Evolutionary conservation across 2,797 vertebrate species (phyloP).

Genomic region (Ctenochaetus hawaiiensis): DNA sequence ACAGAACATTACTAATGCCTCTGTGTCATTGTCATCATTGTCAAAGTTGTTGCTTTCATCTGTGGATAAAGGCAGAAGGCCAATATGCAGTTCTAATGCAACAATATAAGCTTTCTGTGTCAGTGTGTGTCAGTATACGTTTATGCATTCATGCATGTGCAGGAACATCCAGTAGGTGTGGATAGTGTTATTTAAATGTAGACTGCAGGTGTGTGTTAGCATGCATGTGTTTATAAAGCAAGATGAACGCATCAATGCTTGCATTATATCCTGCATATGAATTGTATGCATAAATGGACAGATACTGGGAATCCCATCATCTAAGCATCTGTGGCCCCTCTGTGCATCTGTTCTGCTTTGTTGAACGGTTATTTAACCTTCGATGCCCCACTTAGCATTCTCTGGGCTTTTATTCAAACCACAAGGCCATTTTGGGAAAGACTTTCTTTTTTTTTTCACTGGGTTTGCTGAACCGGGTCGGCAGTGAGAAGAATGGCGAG

Average conservation of each 20-base stretch:
- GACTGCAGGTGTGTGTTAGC: conserved; percentile 12
- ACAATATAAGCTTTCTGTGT: background rate
- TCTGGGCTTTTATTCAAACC: conserved; percentile 30
- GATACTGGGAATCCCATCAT: conserved; percentile 20
- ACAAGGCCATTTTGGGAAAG: conserved; percentile 17
- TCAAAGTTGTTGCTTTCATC: background rate
- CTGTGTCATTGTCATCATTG: conserved; percentile 33
- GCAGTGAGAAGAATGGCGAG: conserved; percentile 15
- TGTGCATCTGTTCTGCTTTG: conserved; percentile 12
- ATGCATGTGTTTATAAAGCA: background rate
- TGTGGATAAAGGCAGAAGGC: conserved; percentile 1
- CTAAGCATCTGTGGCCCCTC: conserved; percentile 22
- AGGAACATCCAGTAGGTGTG: background rate
- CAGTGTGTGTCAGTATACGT: conserved; percentile 4
- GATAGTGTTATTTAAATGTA: background rate
- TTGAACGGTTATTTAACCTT: conserved; percentile 38
- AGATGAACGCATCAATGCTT: conserved; percentile 9
- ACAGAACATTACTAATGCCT: conserved; percentile 13
- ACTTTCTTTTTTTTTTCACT: background rate
- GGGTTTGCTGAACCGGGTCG: background rate
- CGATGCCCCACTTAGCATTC: conserved; percentile 21
- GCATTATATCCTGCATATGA: conserved; percentile 10
- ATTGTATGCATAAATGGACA: conserved; percentile 10
- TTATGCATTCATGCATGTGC: conserved; percentile 11
- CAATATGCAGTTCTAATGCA: conserved; percentile 5